Evolutionary conservation across 1,140 invertebrate species (phyloP).

Genomic region (Colletes gigas): DNA sequence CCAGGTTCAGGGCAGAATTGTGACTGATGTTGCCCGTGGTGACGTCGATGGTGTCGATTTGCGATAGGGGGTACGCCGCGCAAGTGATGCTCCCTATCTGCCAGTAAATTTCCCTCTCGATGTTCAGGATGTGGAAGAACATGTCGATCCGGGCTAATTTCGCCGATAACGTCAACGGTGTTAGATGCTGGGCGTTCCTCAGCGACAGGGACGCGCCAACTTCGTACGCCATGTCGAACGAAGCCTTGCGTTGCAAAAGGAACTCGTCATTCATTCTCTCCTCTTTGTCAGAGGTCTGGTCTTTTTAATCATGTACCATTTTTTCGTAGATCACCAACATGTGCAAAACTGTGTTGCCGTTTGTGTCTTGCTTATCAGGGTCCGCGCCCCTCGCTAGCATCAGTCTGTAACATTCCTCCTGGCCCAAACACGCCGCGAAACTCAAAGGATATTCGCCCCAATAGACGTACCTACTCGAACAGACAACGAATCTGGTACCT

Average conservation of each 20-base stretch:
- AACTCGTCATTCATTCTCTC: background rate
- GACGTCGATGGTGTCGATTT: conserved; percentile 97
- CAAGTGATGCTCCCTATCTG: conserved; percentile 97
- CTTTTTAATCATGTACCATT: conserved; percentile 78
- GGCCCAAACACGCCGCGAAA: conserved; percentile 97
- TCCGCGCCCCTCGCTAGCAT: conserved; percentile 97
- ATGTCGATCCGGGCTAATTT: conserved; percentile 96
- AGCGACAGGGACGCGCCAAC: conserved; percentile 93
- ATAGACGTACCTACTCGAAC: conserved; percentile 92
- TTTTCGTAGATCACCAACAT: conserved; percentile 98
- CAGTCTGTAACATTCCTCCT: conserved; percentile 98
- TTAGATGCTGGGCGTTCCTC: conserved; percentile 93
- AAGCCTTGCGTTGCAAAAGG: conserved; percentile 82
- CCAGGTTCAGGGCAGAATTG: conserved; percentile 96
- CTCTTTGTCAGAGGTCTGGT: too few species aligned
- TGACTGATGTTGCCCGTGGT: conserved; percentile 95
- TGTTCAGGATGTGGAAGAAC: conserved; percentile 97
- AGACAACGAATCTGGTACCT: background rate
- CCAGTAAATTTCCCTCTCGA: conserved; percentile 98
- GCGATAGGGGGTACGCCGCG: conserved; percentile 96
- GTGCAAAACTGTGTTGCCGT: conserved; percentile 98
- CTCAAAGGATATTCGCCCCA: conserved; percentile 98
- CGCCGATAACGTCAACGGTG: conserved; percentile 95
- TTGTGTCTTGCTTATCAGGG: conserved; percentile 96
- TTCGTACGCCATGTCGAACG: conserved; percentile 97